Evolutionary conservation across 2,888 invertebrate genomes (phyloP).

Genomic region (Hymenopus coronatus): DNA sequence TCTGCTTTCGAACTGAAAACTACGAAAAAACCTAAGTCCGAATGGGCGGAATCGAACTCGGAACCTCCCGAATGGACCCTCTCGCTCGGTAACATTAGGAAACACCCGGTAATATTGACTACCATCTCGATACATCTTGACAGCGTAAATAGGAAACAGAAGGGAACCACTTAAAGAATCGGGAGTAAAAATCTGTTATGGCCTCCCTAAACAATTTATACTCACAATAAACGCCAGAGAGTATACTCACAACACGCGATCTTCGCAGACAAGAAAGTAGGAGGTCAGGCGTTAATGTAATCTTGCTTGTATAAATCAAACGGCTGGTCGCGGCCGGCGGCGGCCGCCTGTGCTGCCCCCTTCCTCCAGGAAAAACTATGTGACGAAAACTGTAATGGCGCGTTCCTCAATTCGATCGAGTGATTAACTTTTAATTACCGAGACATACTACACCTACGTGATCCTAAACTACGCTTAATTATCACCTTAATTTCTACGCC

Average conservation of each 20-base stretch:
- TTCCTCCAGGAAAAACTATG: not conserved
- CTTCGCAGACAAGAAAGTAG: not conserved
- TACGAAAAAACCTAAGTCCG: too few relatives aligned
- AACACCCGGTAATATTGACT: not conserved
- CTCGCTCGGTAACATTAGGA: not conserved
- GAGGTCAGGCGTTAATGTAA: not conserved
- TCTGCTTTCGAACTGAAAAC: too few relatives aligned
- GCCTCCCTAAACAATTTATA: not conserved
- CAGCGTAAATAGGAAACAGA: not conserved
- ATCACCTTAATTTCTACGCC: constrained; percentile 5
- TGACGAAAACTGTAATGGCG: constrained; percentile 5
- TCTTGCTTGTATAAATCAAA: not conserved
- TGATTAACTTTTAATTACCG: constrained; percentile 19
- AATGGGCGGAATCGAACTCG: too few relatives aligned
- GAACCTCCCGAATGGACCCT: too few relatives aligned
- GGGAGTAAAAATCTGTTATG: not conserved
- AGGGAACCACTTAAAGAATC: not conserved
- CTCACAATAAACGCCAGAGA: not conserved
- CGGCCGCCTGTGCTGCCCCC: too few relatives aligned
- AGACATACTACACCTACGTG: constrained; percentile 5
- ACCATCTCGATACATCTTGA: not conserved
- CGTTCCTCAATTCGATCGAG: not conserved
- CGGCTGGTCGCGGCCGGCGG: too few relatives aligned
- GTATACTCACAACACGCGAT: not conserved
- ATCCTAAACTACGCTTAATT: not conserved